A percentile compares a stretch with the other conserved stretches of the same genome.
These are phyloP conservation scores for Aepyceros melampus DNA, from an alignment of 2,113 vertebrate genomes.

Conservation along the genomic window DNA sequence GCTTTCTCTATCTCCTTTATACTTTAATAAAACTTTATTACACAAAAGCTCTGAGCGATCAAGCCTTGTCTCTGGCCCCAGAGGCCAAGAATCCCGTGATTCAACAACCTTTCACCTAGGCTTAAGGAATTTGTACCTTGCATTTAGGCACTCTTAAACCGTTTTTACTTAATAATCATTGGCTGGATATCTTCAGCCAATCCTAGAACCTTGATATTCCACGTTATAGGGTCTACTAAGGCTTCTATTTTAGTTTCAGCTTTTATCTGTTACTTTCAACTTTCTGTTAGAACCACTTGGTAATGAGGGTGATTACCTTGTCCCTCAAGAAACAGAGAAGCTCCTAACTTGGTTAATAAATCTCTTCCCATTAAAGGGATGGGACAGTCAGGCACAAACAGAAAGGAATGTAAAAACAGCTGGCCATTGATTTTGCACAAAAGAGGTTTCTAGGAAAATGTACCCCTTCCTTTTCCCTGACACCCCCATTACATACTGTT, in stretches of 20 bases:
- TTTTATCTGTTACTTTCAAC: not conserved
- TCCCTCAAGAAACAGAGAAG: not conserved
- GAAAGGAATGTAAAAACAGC: not conserved
- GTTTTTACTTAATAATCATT: not conserved
- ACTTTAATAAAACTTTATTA: too few species aligned
- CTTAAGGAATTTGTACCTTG: not conserved
- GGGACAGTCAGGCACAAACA: not conserved
- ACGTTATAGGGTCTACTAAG: not conserved
- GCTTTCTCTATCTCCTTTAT: too few species aligned
- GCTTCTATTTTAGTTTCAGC: not conserved
- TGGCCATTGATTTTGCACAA: not conserved
- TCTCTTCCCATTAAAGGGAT: not conserved
- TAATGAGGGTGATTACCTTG: not conserved
- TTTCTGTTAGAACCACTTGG: not conserved
- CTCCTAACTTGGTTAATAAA: not conserved
- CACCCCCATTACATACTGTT: not conserved
- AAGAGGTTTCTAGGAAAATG: not conserved
- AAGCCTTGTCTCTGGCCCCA: too few species aligned
- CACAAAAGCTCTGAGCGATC: too few species aligned
- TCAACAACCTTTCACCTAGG: too few species aligned
- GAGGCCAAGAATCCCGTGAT: too few species aligned
- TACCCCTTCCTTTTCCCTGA: not conserved
- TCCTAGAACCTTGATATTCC: not conserved
- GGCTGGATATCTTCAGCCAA: not conserved
- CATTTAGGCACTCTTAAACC: not conserved